These are phyloP conservation scores for Etheostoma cragini DNA, from an alignment of 2,113 vertebrate species.

Conservation along the genomic window DNA sequence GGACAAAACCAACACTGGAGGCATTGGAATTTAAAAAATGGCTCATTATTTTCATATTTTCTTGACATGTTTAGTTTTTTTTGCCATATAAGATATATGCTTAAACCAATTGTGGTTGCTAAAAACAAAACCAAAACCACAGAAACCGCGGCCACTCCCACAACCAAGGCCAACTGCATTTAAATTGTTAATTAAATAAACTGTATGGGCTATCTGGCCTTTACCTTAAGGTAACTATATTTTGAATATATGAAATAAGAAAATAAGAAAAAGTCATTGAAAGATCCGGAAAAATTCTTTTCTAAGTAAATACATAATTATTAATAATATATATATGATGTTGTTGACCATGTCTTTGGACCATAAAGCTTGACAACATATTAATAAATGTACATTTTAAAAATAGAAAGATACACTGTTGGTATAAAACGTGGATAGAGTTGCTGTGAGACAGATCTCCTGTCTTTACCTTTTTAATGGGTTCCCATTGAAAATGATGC, in stretches of 20 bases:
- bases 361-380: not conserved
- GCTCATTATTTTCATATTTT: not conserved
- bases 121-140: not conserved
- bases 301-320: too few species aligned
- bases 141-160: not conserved
- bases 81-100: too few species aligned
- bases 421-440: not conserved
- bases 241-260: not conserved
- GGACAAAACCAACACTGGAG: not conserved
- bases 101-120: not conserved
- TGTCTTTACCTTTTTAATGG: constrained; percentile 56
- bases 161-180: not conserved
- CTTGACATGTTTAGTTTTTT: not conserved
- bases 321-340: too few species aligned
- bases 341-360: not conserved
- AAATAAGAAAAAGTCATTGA: not conserved
- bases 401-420: not conserved
- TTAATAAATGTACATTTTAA: not conserved
- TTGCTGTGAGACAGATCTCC: not conserved
- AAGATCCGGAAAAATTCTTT: not conserved
- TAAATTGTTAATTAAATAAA: not conserved
- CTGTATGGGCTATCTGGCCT: not conserved
- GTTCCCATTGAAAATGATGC: constrained; percentile 46
- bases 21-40: not conserved
- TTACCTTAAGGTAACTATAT: not conserved